Base-by-base conservation (phyloP, 2,797 vertebrate species). In the Setipinna tenuifilis region DNA sequence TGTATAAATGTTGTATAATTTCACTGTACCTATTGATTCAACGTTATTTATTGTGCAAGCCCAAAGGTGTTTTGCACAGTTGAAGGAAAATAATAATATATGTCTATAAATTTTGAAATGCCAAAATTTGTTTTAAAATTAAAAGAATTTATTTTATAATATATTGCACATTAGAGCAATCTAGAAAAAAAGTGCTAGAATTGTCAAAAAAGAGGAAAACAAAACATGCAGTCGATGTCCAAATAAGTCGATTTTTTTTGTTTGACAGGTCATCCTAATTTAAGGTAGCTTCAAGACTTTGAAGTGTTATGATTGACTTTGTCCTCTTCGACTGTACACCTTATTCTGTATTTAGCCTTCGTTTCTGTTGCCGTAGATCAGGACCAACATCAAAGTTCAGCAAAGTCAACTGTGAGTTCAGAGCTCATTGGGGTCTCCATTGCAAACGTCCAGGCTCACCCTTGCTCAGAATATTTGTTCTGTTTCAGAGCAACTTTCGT, bases 11-110 rank as follows among this genome's bases (percentile, higher is more conserved):
- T 83, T 81, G 81, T 89, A 83, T 87, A 84, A 90, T 89, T 91
- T 90, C 87, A 85, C 83, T 87, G 85, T 89, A 88, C 84, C 85
- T 89, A 86, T 86, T 84, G 88, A 91, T 88, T 89, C 86, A 80
- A 82, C 87, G 89, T 88, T 92, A 92, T 92, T 92, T 93, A 91
- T 93, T 90, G 88, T 90, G 87, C 88, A 87, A 87, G 75, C 82
- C 83, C 83, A 61, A 48, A 31, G 82, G 61, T 50, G 71, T 59
- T 90, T 89, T 90, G 87, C 86, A 88, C 85, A 87, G 89, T 87
- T 86, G 88, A 92, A 89, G 87, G 86, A 92, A 88, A 85, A 84
- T 89, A 90, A 90, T 91, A 90, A 88, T 89, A 88, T 90, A 89
- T 90, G 84, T 88, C 83, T 87, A 86, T 84, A 65, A 48, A 82